A percentile compares a stretch with the other conserved stretches of the same genome.
These are phyloP conservation scores for Elgaria multicarinata DNA, from an alignment of 2,113 vertebrate genomes.

Conservation along the genomic window DNA sequence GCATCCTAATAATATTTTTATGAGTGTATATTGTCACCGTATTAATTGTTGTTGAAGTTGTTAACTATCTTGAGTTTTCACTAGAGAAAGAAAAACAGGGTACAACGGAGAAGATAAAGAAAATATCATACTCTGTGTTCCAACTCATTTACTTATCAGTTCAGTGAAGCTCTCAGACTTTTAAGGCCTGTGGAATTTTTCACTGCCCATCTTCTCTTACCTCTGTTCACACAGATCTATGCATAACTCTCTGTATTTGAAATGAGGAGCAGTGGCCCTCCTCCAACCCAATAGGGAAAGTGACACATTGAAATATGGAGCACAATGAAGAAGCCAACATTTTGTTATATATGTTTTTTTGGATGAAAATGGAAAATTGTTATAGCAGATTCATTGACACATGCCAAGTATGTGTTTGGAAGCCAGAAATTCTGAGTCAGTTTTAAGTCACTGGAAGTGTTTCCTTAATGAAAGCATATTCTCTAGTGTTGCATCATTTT, in stretches of 20 bases:
- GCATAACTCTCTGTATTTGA: not conserved
- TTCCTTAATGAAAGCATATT: slow-evolving; percentile 14
- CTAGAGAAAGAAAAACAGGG: not conserved
- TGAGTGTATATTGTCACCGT: not conserved
- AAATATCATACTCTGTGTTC: not conserved
- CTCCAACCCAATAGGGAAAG: not conserved
- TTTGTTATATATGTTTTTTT: not conserved
- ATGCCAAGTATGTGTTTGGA: not conserved
- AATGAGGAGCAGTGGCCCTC: not conserved
- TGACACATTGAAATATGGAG: slow-evolving; percentile 9
- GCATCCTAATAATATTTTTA: not conserved
- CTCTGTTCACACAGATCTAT: not conserved
- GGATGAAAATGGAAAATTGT: slow-evolving; percentile 1
- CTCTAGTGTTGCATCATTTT: slow-evolving; percentile 15
- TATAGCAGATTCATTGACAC: not conserved
- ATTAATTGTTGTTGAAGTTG: not conserved
- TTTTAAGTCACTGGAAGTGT: slow-evolving; percentile 1
- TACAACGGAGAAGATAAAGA: not conserved
- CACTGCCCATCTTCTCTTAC: not conserved
- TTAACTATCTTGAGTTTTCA: not conserved
- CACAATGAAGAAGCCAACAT: not conserved
- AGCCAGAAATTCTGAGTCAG: slow-evolving; percentile 18
- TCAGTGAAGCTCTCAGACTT: not conserved
- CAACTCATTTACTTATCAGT: not conserved
- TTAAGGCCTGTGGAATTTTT: not conserved